Conservation (phyloP, 2,113 vertebrate genomes). For the Nibea coibor region DNA sequence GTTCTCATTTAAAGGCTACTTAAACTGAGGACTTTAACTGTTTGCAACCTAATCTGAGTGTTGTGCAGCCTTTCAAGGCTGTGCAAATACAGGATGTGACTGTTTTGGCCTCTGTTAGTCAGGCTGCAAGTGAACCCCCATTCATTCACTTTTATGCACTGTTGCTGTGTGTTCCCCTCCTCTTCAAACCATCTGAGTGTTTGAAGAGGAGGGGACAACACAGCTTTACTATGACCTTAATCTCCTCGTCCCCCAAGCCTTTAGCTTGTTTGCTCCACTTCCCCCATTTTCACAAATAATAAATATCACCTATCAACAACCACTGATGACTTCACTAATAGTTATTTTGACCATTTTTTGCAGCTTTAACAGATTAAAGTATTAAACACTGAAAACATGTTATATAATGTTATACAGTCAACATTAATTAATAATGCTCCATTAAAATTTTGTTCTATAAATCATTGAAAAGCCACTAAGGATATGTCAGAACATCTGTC, state of each 20-base stretch:
- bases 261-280: conserved; percentile 22
- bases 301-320: not conserved
- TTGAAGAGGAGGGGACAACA: too few species aligned
- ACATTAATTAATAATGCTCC: not conserved
- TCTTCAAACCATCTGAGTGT: conserved; percentile 14
- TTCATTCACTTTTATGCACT: not conserved
- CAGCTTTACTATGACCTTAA: conserved; percentile 60
- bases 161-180: conserved; percentile 2
- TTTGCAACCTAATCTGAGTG: not conserved
- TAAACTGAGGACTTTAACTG: not conserved
- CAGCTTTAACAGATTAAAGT: not conserved
- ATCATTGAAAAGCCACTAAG: not conserved
- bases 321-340: not conserved
- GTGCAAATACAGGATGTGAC: not conserved
- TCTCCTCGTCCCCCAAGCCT: conserved; percentile 20
- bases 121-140: not conserved
- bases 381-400: not conserved
- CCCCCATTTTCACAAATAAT: not conserved
- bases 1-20: not conserved
- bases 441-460: not conserved
- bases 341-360: not conserved
- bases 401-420: not conserved
- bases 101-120: not conserved
- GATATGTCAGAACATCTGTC: not conserved
- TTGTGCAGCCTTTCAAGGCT: not conserved